These are phyloP conservation scores for Cotesia chilonis DNA, from an alignment of 1,140 invertebrate genomes.

Conservation along the genomic window DNA sequence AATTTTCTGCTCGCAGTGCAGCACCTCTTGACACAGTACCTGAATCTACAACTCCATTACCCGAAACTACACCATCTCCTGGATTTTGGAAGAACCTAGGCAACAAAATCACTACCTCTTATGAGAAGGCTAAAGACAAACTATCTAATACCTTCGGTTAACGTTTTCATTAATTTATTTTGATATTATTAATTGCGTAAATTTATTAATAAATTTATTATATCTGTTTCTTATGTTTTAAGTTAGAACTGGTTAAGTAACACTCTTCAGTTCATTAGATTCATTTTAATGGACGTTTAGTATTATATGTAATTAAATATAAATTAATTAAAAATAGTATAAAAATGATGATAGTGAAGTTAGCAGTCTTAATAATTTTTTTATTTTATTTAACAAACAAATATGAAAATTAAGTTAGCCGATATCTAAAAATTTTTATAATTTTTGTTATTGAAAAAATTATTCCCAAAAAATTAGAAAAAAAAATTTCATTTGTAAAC, in stretches of 20 bases:
- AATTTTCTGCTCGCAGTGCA: slow-evolving; percentile 23
- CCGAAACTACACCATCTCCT: slow-evolving; percentile 52
- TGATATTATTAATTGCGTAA: slow-evolving; percentile 29
- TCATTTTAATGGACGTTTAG: too few relatives aligned
- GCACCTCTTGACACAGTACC: slow-evolving; percentile 27
- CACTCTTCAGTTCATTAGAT: background rate
- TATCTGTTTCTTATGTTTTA: background rate
- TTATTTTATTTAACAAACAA: too few relatives aligned
- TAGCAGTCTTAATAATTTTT: background rate
- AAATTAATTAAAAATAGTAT: background rate
- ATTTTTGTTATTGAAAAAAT: too few relatives aligned
- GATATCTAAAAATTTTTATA: too few relatives aligned
- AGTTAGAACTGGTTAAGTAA: slow-evolving; percentile 31
- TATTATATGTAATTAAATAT: background rate
- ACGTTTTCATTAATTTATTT: slow-evolving; percentile 37
- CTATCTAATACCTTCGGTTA: slow-evolving; percentile 64
- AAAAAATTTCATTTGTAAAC: too few relatives aligned
- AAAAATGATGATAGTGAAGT: background rate
- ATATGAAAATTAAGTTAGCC: too few relatives aligned
- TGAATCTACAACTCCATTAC: slow-evolving; percentile 25
- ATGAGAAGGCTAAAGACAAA: slow-evolving; percentile 66
- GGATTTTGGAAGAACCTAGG: slow-evolving; percentile 68
- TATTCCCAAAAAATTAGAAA: too few relatives aligned
- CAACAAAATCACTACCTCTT: slow-evolving; percentile 60
- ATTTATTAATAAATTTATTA: too few relatives aligned